Base-by-base conservation (phyloP, 2,888 invertebrate species). In the Arrhopalites spinosus region DNA sequence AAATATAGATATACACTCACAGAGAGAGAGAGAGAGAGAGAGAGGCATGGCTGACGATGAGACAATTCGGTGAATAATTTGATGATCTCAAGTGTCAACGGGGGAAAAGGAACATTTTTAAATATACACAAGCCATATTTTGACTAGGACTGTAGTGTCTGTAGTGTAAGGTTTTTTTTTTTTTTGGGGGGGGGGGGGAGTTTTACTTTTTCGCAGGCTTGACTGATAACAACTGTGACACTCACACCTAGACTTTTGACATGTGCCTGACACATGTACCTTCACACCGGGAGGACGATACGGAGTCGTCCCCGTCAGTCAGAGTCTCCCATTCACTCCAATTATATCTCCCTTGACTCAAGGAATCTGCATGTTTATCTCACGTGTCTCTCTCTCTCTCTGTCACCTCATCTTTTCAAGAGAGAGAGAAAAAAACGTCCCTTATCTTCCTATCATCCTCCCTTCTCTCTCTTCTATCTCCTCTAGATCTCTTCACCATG, bases 241-340 rank as follows among this genome's bases (percentile, higher is more conserved):
- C 67, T 73, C 73, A 73, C 73, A 73, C 73, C 73, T 67, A 66
- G 63, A 50, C 63, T 76, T 77, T 78, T 79, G 80, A 80, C 80
- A 80, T 76, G 78, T 80, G 79, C 77, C 73, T 80, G 80, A 80
- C 80, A 80, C 77, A 78, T 80, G 80, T 67, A 73, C 56, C 56
- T 56, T 67, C 73, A 53, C 73, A 67, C 67, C 53, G 67, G 67
- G 73, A 67, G 73, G 43, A 56, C 29, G 73, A 73, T 15, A 30
- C 43, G 45, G 27, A 61, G 59, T 25, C 13, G 50, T 53, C 47
- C 69, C 15, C 25, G 59, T 56, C 70, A 30, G 36, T 69, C 50
- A 13, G 20, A n/a, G 15, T n/a, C n/a, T 68, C 68, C 68, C 13
- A 50, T 64, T 72, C 72, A 72, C 63, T 72, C 72, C 72, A 72